Conservation (phyloP, 2,797 vertebrate species). For the Platyrinchus mystaceus region DNA sequence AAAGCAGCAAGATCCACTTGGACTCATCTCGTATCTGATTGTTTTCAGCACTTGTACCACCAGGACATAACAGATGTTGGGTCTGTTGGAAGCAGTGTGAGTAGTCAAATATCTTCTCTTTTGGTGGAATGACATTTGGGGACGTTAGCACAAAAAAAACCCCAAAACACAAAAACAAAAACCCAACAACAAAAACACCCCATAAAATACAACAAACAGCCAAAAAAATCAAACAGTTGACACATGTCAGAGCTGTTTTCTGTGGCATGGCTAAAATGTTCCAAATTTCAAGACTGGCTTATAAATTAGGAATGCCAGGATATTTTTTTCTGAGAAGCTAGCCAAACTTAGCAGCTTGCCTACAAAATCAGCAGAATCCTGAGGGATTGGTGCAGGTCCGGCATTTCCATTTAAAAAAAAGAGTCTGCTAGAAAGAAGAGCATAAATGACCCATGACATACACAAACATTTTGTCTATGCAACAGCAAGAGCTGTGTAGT, state of each 20-base stretch:
- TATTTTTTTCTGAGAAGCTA: neutral
- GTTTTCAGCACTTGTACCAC: neutral
- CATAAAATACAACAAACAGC: neutral
- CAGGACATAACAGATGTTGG: neutral
- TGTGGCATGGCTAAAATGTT: neutral
- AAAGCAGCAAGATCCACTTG: neutral
- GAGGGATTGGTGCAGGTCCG: neutral
- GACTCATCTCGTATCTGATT: neutral
- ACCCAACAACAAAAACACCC: neutral
- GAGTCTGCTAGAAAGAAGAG: neutral
- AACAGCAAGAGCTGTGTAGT: neutral
- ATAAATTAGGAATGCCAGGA: neutral
- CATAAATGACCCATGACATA: neutral
- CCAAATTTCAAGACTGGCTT: neutral
- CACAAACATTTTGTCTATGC: neutral
- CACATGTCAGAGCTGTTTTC: neutral
- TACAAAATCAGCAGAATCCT: conserved; percentile 8
- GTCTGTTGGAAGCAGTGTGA: neutral
- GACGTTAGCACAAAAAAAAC: neutral
- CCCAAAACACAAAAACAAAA: neutral
- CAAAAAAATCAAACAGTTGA: neutral
- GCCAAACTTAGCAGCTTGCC: neutral
- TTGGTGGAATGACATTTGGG: neutral
- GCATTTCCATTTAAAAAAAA: neutral
- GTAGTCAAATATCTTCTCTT: neutral